Evolutionary conservation across 1,140 invertebrate genomes (phyloP), one percentile per base, ranked within the genome.

Genomic region (Delia radicum): DNA sequence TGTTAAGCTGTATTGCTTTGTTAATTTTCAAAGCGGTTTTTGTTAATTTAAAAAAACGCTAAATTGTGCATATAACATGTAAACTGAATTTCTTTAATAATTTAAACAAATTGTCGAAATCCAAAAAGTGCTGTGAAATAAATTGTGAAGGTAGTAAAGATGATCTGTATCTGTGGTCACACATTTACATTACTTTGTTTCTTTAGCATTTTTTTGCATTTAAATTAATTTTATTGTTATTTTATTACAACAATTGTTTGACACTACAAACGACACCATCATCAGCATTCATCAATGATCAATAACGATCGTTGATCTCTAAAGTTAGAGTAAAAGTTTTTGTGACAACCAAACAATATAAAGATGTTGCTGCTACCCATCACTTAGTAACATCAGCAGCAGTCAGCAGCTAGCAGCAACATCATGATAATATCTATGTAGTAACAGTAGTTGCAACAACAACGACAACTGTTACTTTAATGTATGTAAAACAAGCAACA

Each of bases 231-330:
- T 69, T 33, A 69, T 69, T 33, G 65, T 33, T 69, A 69, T 69
- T 69, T 69, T 69, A 69, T 69, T 69, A 69, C 65, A 69, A 33
- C n/a, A 29, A 55, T 33, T 69, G 29, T 69, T 69, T 69, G 65
- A 33, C 29, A 69, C 31, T 31, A 69, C 18, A 18, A 33, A 10
- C 29, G 33, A n/a, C 31, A 69, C 27, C 21, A 69, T 24, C 0
- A 37, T 21, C 65, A 37, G 65, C 31, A 37, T 33, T 8, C 29
- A 37, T 33, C 18, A 69, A 33, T 69, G 65, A 69, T 69, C 65
- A 69, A 69, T 69, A 69, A 69, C 65, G 65, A 33, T 69, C 65
- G 37, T 69, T 69, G 65, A 69, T 69, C 65, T 33, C 65, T 69
- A 21, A n/a, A n/a, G 62, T 2, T 13, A 28, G 26, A 27, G 27